Base-by-base conservation (phyloP, 2,113 vertebrate species). In the Lagopus leucura region DNA sequence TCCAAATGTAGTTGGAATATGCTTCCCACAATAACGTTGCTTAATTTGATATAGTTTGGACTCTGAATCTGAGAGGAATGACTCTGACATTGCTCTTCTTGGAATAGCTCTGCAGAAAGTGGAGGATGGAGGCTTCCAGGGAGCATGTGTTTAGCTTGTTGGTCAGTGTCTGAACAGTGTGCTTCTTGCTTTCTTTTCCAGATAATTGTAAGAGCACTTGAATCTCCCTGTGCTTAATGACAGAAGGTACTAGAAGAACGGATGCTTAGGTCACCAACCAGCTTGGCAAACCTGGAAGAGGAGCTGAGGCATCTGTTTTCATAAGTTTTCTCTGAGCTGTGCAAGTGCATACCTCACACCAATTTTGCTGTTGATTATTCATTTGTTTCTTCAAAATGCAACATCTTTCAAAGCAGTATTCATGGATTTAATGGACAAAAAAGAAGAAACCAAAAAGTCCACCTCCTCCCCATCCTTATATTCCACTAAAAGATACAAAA, bases 1-100 rank as follows among this genome's bases (percentile, higher is more conserved):
- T 93, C 82, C 90, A 95, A 95, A 92, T 90, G 87, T 27, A 71
- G 60, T 14, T 92, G 91, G 78, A 94, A 83, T 70, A 75, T 63
- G 67, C 24, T 84, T 85, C 90, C 65, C 24, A 76, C 80, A 92
- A 45, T 74, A 64, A 90, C 73, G 42, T 38, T 30, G 25, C 66
- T 90, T 91, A 64, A 85, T 78, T 88, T 63, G 71, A 70, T 71
- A 71, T 38, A 61, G 18, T 71, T 93, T 82, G 60, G 63, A 89
- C 66, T 94, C 58, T 81, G 75, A 12, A 80, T 84, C 42, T 93
- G 57, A 88, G 42, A 8, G 4, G 71, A 27, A 79, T n/a, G 38
- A 24, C 70, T 91, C 73, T 0, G 6, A 79, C 57, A 69, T 43
- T 1, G 2, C 27, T 61, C 66, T 71, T 88, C 84, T 95, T 94